phyloP scores from a whole-genome alignment of 2,113 vertebrate genomes.

The Jaculus jaculus region DNA sequence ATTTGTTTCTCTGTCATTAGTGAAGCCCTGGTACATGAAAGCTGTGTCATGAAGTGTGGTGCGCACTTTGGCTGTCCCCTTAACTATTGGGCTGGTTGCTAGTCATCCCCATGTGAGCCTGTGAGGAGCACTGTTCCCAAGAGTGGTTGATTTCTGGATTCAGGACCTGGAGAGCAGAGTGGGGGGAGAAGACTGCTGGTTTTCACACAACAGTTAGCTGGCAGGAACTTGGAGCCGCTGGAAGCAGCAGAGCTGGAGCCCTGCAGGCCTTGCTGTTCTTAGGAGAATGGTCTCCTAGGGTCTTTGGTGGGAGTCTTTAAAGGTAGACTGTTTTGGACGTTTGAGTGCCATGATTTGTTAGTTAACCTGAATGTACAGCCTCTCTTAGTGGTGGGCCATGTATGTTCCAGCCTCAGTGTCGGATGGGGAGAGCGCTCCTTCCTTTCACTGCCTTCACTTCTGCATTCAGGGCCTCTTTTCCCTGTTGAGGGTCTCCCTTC shows the following conservation, averaged over 20 bases:
- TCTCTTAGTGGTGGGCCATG: background rate
- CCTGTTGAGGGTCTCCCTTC: background rate
- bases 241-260: no score
- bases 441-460: background rate
- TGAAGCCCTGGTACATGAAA: no score
- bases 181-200: background rate
- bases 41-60: accelerated
- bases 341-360: accelerated
- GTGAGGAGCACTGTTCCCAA: background rate
- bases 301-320: background rate
- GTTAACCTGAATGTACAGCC: accelerated
- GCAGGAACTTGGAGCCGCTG: background rate
- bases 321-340: background rate
- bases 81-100: no score
- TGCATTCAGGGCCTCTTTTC: background rate
- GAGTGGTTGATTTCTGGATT: background rate
- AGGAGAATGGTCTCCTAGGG: accelerated
- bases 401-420: accelerated
- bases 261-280: background rate
- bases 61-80: no score
- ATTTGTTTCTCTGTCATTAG: background rate
- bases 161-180: background rate
- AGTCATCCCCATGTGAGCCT: accelerated
- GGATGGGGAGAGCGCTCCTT: background rate
- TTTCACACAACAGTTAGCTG: accelerated